A percentile compares a stretch with the other conserved stretches of the same genome.
Conservation (phyloP, 2,797 vertebrate species). For the Leptatherina wallacei region DNA sequence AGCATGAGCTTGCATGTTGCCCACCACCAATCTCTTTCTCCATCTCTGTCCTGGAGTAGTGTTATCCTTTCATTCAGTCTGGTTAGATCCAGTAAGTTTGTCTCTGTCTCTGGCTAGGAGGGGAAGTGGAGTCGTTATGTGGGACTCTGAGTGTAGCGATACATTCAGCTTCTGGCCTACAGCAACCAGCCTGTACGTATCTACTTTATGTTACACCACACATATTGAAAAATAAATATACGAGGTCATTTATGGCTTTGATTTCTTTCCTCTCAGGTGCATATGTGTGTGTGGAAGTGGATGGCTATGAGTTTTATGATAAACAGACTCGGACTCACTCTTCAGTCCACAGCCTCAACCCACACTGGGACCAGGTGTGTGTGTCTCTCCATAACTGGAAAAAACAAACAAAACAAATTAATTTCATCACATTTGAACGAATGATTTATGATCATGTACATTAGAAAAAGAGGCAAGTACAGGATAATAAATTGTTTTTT, state of each 20-base stretch:
- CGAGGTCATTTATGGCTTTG: neutral
- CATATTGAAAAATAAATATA: too few relatives aligned
- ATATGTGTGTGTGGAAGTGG: slow-evolving; percentile 81
- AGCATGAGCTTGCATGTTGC: neutral
- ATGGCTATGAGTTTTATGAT: slow-evolving; percentile 80
- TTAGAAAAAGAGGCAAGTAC: slow-evolving; percentile 1
- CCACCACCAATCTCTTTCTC: neutral
- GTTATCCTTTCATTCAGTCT: neutral
- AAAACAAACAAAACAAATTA: neutral
- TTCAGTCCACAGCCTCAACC: slow-evolving; percentile 69
- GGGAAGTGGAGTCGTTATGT: slow-evolving; percentile 55
- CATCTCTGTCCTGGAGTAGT: neutral
- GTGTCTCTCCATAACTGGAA: neutral
- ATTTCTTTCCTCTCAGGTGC: slow-evolving; percentile 61
- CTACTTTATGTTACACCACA: neutral
- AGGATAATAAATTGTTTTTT: slow-evolving; percentile 16
- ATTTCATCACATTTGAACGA: neutral
- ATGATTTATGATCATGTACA: neutral
- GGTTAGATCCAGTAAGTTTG: slow-evolving; percentile 1
- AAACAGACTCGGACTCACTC: slow-evolving; percentile 78
- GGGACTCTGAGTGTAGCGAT: slow-evolving; percentile 79
- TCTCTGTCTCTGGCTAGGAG: slow-evolving; percentile 47
- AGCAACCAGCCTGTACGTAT: slow-evolving; percentile 76
- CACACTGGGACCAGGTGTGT: slow-evolving; percentile 84
- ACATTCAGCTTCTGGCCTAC: slow-evolving; percentile 77